Percentiles rank a stretch among this genome's conserved stretches.
Evolutionary conservation across 2,797 vertebrate species (phyloP).

Genomic region (Rhinichthys osculus): DNA sequence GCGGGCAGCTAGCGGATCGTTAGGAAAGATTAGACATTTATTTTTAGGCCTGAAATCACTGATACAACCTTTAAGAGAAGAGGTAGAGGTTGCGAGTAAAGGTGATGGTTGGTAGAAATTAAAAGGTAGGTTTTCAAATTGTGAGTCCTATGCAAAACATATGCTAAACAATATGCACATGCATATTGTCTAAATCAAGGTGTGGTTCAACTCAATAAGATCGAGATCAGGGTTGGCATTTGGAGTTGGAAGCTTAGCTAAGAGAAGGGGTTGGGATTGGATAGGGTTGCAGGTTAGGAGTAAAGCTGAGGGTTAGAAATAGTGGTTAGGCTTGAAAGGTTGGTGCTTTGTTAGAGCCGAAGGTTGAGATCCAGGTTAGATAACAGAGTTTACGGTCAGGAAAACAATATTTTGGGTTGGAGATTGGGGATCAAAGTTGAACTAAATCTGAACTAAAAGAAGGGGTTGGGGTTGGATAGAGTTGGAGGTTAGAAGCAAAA

Average conservation of each 20-base stretch:
- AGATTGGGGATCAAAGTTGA: too few relatives aligned
- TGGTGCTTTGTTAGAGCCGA: too few relatives aligned
- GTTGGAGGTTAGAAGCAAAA: neutral
- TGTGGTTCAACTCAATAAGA: neutral
- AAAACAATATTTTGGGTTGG: too few relatives aligned
- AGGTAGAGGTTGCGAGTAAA: neutral
- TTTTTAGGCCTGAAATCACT: too few relatives aligned
- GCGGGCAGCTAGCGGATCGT: too few relatives aligned
- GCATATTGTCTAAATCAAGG: too few relatives aligned
- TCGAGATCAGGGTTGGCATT: neutral
- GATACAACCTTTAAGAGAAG: too few relatives aligned
- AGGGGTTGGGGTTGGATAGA: neutral
- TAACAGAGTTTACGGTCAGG: too few relatives aligned
- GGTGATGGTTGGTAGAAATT: neutral
- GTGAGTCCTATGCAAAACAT: neutral
- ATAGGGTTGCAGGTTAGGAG: neutral
- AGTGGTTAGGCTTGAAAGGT: too few relatives aligned
- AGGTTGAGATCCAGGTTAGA: too few relatives aligned
- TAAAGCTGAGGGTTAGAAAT: neutral
- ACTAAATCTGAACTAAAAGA: neutral
- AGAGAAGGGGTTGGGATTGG: neutral
- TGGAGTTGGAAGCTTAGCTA: neutral
- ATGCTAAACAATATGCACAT: neutral
- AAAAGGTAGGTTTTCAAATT: too few relatives aligned
- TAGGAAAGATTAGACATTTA: too few relatives aligned